A percentile compares a stretch with the other conserved stretches of the same genome.
phyloP scores from a whole-genome alignment of 2,888 invertebrate species.

The Calliphora vomitoria region DNA sequence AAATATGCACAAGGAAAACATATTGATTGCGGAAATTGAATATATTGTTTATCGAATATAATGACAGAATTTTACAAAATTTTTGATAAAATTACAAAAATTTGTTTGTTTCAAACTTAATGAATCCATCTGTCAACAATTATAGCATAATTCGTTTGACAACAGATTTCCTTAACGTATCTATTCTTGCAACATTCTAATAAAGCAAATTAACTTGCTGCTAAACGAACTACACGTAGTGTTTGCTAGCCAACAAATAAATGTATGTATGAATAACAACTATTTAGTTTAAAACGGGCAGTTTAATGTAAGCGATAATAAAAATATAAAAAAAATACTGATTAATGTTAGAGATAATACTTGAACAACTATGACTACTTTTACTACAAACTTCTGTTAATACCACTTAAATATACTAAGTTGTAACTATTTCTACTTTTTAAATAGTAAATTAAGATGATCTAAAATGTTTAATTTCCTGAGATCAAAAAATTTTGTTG shows the following conservation, averaged over 20 bases:
- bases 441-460: conserved; percentile 43
- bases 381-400: conserved; percentile 39
- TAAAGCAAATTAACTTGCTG: neutral
- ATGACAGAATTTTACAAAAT: too few species aligned
- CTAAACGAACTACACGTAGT: neutral
- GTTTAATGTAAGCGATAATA: conserved; percentile 64
- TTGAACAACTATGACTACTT: conserved; percentile 45
- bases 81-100: too few species aligned
- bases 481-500: neutral
- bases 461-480: conserved; percentile 43
- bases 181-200: too few species aligned
- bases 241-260: conserved; percentile 30
- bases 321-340: conserved; percentile 41
- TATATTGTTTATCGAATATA: too few species aligned
- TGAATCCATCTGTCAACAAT: too few species aligned
- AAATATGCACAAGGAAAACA: too few species aligned
- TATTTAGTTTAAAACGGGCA: conserved; percentile 37
- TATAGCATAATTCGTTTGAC: too few species aligned
- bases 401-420: conserved; percentile 46
- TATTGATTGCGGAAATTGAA: too few species aligned
- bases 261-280: conserved; percentile 25
- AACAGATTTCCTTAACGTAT: too few species aligned
- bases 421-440: conserved; percentile 26
- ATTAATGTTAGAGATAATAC: conserved; percentile 50
- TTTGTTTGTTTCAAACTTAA: too few species aligned